Conservation (phyloP, 2,888 invertebrate genomes). For the Dolomedes plantarius region DNA sequence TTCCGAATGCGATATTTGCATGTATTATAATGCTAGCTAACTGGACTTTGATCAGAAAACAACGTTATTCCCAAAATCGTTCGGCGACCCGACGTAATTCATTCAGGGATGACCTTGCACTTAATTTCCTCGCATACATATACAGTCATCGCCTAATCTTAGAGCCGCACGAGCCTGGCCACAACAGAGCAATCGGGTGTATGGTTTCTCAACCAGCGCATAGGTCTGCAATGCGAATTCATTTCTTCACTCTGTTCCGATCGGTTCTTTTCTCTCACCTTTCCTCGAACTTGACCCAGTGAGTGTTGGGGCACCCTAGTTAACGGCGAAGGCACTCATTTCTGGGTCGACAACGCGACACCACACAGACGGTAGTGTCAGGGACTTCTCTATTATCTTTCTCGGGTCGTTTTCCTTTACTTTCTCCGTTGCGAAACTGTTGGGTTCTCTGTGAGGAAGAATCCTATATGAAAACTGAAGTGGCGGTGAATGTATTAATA, state of each 20-base stretch:
- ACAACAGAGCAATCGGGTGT: background rate
- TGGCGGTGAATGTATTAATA: too few species aligned
- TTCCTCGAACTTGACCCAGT: constrained; percentile 11
- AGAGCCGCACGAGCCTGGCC: background rate
- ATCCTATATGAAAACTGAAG: too few species aligned
- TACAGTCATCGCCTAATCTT: background rate
- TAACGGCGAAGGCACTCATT: background rate
- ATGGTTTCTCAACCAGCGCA: background rate
- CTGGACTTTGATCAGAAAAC: too few species aligned
- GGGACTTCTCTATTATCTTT: too few species aligned
- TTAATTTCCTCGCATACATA: background rate
- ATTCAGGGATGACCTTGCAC: background rate
- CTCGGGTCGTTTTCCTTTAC: too few species aligned
- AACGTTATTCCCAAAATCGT: too few species aligned
- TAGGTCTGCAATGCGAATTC: background rate
- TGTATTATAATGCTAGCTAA: too few species aligned
- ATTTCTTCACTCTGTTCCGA: background rate
- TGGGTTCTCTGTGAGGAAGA: too few species aligned
- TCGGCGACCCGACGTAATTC: background rate
- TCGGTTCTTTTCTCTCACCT: background rate
- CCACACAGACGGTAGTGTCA: background rate
- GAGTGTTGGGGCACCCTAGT: background rate
- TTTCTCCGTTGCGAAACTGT: too few species aligned
- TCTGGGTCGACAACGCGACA: background rate
- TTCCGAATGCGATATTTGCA: too few species aligned